These are phyloP conservation scores for Rhinopomastus cyanomelas DNA, from an alignment of 2,113 vertebrate species.

Conservation along the genomic window DNA sequence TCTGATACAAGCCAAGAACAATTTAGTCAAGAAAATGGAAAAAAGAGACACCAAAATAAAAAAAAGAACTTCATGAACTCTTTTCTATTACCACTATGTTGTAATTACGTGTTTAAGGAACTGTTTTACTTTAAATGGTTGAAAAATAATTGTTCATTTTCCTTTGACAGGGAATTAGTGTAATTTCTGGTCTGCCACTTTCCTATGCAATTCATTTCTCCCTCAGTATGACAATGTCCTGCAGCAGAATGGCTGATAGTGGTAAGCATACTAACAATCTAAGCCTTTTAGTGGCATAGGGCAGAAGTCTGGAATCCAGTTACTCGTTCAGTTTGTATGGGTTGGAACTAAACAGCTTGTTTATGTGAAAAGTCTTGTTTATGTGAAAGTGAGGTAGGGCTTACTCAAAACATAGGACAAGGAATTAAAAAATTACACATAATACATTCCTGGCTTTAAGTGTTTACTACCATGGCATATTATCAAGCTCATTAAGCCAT, in stretches of 20 bases:
- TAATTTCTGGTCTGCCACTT: constrained; percentile 64
- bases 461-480: background rate
- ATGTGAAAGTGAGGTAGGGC: background rate
- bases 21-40: background rate
- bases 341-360: background rate
- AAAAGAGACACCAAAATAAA: background rate
- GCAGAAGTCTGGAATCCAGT: background rate
- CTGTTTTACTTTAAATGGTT: constrained; percentile 34
- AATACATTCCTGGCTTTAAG: background rate
- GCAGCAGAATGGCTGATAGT: constrained; percentile 56
- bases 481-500: background rate
- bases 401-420: background rate
- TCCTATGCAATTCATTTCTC: constrained; percentile 63
- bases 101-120: background rate
- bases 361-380: background rate
- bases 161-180: constrained; percentile 65
- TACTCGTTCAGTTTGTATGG: background rate
- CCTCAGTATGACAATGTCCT: constrained; percentile 63
- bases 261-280: constrained; percentile 66
- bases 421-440: background rate
- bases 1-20: background rate
- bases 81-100: background rate
- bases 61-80: background rate
- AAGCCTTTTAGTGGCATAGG: constrained; percentile 58
- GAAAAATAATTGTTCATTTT: constrained; percentile 56